These are phyloP conservation scores for Propsilocerus akamusi DNA, from an alignment of 1,140 invertebrate species.

Conservation along the genomic window DNA sequence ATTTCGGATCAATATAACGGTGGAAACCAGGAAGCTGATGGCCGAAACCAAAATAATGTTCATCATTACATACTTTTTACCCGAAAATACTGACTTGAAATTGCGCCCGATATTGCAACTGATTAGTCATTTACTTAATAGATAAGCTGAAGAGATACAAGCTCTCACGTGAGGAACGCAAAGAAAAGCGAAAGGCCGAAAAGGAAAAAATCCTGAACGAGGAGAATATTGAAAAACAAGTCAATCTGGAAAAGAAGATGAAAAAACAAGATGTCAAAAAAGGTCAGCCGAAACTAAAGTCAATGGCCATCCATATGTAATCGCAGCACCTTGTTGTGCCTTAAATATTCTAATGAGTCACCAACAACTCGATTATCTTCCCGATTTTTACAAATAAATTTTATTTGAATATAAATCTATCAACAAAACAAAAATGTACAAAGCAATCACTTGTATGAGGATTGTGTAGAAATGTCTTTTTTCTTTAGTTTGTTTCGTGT, in stretches of 20 bases:
- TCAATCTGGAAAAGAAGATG: constrained; percentile 90
- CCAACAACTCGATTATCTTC: no score
- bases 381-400: no score
- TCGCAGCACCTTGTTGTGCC: no score
- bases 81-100: constrained; percentile 37
- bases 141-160: constrained; percentile 80
- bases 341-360: no score
- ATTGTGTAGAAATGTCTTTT: no score
- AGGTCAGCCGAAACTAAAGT: constrained; percentile 92
- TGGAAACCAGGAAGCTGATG: constrained; percentile 62
- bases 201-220: constrained; percentile 79
- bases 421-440: no score
- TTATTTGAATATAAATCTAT: no score
- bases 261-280: constrained; percentile 84
- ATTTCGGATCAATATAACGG: constrained; percentile 92
- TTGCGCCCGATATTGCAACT: constrained; percentile 62
- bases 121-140: constrained; percentile 81
- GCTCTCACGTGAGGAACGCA: constrained; percentile 77
- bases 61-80: constrained; percentile 69
- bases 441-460: no score
- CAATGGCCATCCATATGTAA: constrained; percentile 30
- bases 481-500: no score
- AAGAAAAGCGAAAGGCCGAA: constrained; percentile 66
- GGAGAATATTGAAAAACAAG: constrained; percentile 92
- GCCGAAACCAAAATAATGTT: constrained; percentile 63